Evolutionary conservation across 1,140 invertebrate genomes (phyloP).

Genomic region (Drosophila repletoides): DNA sequence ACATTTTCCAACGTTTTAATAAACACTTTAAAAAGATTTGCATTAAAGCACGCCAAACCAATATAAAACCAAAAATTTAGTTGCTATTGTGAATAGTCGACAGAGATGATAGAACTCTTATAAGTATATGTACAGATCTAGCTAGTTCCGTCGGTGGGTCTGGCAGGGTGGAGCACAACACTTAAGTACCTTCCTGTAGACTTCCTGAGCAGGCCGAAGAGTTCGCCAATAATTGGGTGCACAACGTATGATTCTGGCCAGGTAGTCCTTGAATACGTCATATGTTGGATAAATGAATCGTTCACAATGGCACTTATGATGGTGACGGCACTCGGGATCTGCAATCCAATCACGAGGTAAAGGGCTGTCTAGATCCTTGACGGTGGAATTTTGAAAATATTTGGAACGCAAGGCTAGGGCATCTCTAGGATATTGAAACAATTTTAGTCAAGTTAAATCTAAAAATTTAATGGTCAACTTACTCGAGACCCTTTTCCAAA

Average conservation of each 20-base stretch:
- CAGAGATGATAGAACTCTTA: neutral
- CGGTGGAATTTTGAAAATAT: neutral
- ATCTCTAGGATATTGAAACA: slow-evolving; percentile 35
- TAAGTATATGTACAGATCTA: too few relatives aligned
- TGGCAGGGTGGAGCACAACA: slow-evolving; percentile 35
- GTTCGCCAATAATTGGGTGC: slow-evolving; percentile 55
- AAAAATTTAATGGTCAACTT: too few relatives aligned
- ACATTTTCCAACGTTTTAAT: slow-evolving; percentile 6
- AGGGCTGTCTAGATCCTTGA: neutral
- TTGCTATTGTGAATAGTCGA: neutral
- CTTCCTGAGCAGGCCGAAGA: slow-evolving; percentile 52
- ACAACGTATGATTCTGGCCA: slow-evolving; percentile 48
- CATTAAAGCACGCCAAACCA: slow-evolving; percentile 11
- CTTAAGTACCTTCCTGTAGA: slow-evolving; percentile 47
- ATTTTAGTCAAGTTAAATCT: too few relatives aligned
- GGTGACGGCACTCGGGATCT: slow-evolving; percentile 49
- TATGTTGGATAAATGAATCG: slow-evolving; percentile 57
- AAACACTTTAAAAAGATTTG: slow-evolving; percentile 28
- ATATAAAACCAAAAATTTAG: slow-evolving; percentile 28
- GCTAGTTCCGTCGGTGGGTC: slow-evolving; percentile 4
- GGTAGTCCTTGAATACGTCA: slow-evolving; percentile 54
- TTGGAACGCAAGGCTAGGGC: slow-evolving; percentile 39
- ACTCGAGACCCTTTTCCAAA: slow-evolving; percentile 47
- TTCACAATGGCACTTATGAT: slow-evolving; percentile 61
- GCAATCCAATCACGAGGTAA: slow-evolving; percentile 57